phyloP scores from a whole-genome alignment of 2,113 vertebrate species.

The Carollia perspicillata region DNA sequence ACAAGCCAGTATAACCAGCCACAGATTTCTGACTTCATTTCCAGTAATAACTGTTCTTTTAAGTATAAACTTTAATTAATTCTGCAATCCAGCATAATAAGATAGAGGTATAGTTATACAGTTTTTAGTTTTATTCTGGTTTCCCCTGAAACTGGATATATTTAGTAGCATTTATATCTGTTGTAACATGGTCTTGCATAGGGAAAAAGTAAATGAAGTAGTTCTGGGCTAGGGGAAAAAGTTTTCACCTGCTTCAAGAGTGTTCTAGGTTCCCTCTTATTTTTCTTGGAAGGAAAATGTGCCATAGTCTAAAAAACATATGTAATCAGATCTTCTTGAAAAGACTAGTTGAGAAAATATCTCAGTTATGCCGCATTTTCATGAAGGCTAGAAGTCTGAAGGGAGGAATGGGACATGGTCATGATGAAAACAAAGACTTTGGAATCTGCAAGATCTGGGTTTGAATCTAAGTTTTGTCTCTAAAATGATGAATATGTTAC shows the following conservation, averaged over 20 bases:
- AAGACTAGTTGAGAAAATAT: neutral
- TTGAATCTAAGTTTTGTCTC: neutral
- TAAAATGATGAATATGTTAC: neutral
- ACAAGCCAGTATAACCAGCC: neutral
- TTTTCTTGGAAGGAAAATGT: slow-evolving; percentile 1
- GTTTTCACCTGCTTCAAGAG: neutral
- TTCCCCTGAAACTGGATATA: neutral
- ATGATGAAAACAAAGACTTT: neutral
- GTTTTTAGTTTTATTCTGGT: neutral
- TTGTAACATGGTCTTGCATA: neutral
- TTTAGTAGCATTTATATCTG: neutral
- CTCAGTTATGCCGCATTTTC: neutral
- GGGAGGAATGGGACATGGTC: neutral
- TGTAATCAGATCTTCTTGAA: neutral
- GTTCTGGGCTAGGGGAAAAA: neutral
- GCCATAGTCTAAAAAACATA: neutral
- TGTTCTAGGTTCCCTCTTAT: neutral
- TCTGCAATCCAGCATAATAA: neutral
- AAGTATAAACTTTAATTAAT: slow-evolving; percentile 1
- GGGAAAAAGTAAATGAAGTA: neutral
- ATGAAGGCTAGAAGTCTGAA: neutral
- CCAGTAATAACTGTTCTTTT: neutral
- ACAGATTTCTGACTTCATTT: neutral
- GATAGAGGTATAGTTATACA: neutral
- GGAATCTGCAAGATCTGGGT: neutral